Percentiles rank a stretch among this genome's conserved stretches.
Evolutionary conservation across 1,140 invertebrate genomes (phyloP).

Genomic region (Stenopsyche tienmushanensis): DNA sequence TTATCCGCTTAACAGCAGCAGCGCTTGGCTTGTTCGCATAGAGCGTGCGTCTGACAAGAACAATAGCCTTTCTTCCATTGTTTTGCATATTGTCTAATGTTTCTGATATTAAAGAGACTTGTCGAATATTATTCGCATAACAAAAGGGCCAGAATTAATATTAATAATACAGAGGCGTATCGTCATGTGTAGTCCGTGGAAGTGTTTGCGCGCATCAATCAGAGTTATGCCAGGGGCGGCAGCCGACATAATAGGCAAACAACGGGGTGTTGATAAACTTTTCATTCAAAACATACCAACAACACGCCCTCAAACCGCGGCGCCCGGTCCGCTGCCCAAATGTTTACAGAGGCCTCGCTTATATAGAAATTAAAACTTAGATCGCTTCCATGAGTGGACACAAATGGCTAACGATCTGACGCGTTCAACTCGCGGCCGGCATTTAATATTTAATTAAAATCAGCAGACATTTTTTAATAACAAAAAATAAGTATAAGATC

Average conservation of each 20-base stretch:
- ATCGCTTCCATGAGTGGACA: too few relatives aligned
- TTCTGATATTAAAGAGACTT: constrained; percentile 14
- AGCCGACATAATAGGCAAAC: constrained; percentile 13
- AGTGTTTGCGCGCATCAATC: constrained; percentile 20
- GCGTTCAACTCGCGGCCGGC: too few relatives aligned
- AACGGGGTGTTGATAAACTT: constrained; percentile 14
- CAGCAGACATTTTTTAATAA: too few relatives aligned
- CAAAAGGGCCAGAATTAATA: constrained; percentile 14
- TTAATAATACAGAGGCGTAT: constrained; percentile 9
- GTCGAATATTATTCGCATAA: not conserved
- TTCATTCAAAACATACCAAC: constrained; percentile 16
- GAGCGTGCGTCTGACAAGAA: not conserved
- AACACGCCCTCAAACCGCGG: not conserved
- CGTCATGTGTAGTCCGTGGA: not conserved
- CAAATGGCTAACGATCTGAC: too few relatives aligned
- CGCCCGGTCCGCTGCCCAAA: not conserved
- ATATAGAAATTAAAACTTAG: too few relatives aligned
- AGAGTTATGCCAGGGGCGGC: constrained; percentile 12
- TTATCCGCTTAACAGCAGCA: not conserved
- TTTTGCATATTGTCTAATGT: constrained; percentile 10
- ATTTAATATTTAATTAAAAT: too few relatives aligned
- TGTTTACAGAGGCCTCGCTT: too few relatives aligned
- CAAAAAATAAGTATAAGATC: too few relatives aligned
- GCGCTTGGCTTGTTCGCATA: not conserved
- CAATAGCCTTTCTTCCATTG: constrained; percentile 20